phyloP scores from a whole-genome alignment of 2,888 invertebrate species.

The Chironomus riparius region DNA sequence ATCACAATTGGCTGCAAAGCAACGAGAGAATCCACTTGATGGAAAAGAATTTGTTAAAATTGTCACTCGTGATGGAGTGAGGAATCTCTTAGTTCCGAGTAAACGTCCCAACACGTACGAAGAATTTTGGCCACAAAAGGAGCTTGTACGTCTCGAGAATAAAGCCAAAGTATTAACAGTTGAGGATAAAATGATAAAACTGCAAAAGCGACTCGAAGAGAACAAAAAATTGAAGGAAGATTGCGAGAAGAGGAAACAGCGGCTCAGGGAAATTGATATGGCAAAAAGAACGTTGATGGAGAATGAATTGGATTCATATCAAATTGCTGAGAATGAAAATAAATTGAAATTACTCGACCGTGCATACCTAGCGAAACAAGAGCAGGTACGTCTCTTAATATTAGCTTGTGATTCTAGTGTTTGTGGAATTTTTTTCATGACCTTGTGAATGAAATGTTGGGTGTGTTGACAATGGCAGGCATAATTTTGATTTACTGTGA shows the following conservation, averaged over 20 bases:
- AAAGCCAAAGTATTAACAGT: constrained; percentile 49
- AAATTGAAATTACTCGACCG: constrained; percentile 49
- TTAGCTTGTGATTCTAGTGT: too few species aligned
- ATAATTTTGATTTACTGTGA: too few species aligned
- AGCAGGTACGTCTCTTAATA: constrained; percentile 34
- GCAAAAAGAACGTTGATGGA: constrained; percentile 35
- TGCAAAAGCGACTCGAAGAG: constrained; percentile 42
- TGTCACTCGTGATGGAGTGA: constrained; percentile 10
- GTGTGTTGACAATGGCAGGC: too few species aligned
- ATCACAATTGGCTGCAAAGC: neutral
- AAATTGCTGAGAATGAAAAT: constrained; percentile 41
- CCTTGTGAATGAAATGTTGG: too few species aligned
- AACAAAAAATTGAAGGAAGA: constrained; percentile 46
- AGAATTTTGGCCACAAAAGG: constrained; percentile 50
- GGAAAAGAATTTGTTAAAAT: constrained; percentile 19
- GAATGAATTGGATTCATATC: constrained; percentile 42
- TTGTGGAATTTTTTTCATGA: too few species aligned
- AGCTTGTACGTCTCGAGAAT: constrained; percentile 51
- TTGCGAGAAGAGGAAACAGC: constrained; percentile 49
- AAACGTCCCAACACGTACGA: constrained; percentile 44
- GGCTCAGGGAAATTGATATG: constrained; percentile 44
- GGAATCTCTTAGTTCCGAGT: constrained; percentile 3
- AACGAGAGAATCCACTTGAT: neutral
- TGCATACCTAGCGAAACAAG: constrained; percentile 40
- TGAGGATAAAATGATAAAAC: constrained; percentile 43